phyloP scores from a whole-genome alignment of 2,888 invertebrate species.

The Drosophila merina region DNA sequence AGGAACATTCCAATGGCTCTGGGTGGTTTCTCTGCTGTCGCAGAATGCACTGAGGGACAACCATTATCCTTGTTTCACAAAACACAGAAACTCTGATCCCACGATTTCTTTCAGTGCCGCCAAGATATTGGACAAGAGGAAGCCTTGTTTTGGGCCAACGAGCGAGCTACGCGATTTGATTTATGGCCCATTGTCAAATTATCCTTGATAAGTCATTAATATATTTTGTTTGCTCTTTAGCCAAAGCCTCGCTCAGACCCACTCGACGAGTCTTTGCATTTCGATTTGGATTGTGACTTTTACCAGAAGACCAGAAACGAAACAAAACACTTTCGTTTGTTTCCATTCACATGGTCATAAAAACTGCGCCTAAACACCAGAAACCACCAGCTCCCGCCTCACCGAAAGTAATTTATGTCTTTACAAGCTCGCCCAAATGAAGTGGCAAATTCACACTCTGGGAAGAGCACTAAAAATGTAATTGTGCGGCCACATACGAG shows the following conservation, averaged over 20 bases:
- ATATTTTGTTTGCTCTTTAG: constrained; percentile 72
- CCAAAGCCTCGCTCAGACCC: constrained; percentile 9
- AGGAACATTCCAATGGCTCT: constrained; percentile 51
- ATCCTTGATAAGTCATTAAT: constrained; percentile 84
- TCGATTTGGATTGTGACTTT: constrained; percentile 27
- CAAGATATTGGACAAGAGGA: constrained; percentile 2
- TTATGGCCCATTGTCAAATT: constrained; percentile 84
- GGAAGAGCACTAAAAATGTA: constrained; percentile 71
- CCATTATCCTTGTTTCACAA: no score
- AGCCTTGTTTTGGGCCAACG: constrained; percentile 56
- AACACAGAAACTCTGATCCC: no score
- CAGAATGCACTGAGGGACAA: constrained; percentile 3
- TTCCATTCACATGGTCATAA: constrained; percentile 69
- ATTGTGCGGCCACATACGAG: constrained; percentile 58
- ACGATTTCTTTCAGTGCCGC: background rate
- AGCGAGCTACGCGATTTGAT: constrained; percentile 74
- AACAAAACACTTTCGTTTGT: constrained; percentile 55
- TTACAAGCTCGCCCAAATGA: constrained; percentile 68
- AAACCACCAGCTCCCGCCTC: constrained; percentile 27
- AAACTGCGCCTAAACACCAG: constrained; percentile 56
- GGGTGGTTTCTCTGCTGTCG: constrained; percentile 44
- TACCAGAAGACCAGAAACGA: constrained; percentile 32
- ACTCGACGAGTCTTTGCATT: constrained; percentile 42
- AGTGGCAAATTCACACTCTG: constrained; percentile 82
- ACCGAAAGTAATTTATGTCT: constrained; percentile 67